Conservation (phyloP, 2,113 vertebrate species). For the Copsychus sechellarum region DNA sequence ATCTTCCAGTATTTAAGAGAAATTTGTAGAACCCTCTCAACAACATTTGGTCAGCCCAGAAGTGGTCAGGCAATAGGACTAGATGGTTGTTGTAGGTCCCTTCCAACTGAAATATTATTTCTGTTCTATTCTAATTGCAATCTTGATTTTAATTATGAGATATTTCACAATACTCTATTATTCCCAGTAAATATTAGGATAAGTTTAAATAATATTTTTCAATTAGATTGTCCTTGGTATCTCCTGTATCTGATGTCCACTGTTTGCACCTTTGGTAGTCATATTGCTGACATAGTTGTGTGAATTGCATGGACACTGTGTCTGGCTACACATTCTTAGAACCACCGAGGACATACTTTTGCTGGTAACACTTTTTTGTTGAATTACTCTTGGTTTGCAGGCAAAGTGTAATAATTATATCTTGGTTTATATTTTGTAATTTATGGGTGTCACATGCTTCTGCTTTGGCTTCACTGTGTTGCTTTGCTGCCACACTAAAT, state of each 20-base stretch:
- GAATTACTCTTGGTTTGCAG: background rate
- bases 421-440: background rate
- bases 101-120: background rate
- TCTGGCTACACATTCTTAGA: background rate
- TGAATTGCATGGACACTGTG: background rate
- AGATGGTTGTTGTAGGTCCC: background rate
- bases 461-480: background rate
- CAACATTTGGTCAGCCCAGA: background rate
- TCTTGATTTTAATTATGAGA: background rate
- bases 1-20: background rate
- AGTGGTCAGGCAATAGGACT: background rate
- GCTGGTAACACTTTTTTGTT: background rate
- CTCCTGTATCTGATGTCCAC: background rate
- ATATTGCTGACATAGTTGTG: rapidly evolving
- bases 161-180: constrained; percentile 2
- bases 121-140: background rate
- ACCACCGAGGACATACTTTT: background rate
- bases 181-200: constrained; percentile 46
- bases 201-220: background rate
- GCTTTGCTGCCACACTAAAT: background rate
- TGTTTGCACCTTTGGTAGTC: background rate
- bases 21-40: background rate
- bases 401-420: background rate
- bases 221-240: background rate
- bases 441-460: background rate